These are phyloP conservation scores for Conus canariensis DNA, from an alignment of 2,888 invertebrate genomes.

Conservation along the genomic window DNA sequence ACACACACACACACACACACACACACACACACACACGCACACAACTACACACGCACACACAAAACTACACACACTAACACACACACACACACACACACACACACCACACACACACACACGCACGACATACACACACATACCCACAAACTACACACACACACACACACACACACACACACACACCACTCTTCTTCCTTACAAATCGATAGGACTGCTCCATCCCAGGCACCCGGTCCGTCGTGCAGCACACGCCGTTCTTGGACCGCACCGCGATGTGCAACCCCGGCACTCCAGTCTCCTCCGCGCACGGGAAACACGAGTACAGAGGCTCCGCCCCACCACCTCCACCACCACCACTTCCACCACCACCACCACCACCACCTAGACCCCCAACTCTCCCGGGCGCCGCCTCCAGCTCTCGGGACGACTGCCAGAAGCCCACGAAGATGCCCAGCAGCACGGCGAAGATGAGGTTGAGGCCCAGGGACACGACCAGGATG, in stretches of 20 bases:
- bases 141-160: too few relatives aligned
- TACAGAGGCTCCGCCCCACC: background rate
- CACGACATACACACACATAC: background rate
- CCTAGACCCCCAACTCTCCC: background rate
- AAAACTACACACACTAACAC: too few relatives aligned
- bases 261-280: conserved; percentile 29
- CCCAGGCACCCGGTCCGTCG: background rate
- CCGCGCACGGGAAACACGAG: conserved; percentile 1
- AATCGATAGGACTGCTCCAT: conserved; percentile 33
- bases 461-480: conserved; percentile 49
- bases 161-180: background rate
- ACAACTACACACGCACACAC: too few relatives aligned
- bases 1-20: too few relatives aligned
- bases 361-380: background rate
- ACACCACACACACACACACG: background rate
- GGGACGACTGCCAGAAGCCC: conserved; percentile 52
- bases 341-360: background rate
- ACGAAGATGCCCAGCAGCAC: conserved; percentile 52
- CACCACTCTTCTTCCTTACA: conserved; percentile 18
- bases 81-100: background rate
- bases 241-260: conserved; percentile 40
- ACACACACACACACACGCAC: too few relatives aligned
- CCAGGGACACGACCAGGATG: conserved; percentile 48
- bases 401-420: background rate
- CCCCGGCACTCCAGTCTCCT: conserved; percentile 20